phyloP scores from a whole-genome alignment of 2,888 invertebrate genomes.

The Lepas anatifera region DNA sequence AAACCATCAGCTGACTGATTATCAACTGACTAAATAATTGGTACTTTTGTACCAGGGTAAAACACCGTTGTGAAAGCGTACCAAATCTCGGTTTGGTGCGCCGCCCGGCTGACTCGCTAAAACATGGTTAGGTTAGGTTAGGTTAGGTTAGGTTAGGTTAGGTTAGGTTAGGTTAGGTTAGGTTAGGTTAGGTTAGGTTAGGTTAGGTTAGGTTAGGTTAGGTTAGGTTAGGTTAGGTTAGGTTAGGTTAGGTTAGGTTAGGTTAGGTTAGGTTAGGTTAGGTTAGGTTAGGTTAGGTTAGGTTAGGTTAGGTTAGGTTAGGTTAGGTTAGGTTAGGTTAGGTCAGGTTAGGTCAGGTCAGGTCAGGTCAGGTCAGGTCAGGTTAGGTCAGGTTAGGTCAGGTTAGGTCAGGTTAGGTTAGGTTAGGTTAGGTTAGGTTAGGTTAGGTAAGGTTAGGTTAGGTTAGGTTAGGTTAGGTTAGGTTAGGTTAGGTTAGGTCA shows the following conservation, averaged over 20 bases:
- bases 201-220: conserved; percentile 16
- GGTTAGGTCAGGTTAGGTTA: background rate
- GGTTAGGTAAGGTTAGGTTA: too few relatives aligned
- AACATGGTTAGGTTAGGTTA: background rate
- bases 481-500: background rate
- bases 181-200: conserved; percentile 17
- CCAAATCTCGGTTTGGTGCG: too few relatives aligned
- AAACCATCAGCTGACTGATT: too few relatives aligned
- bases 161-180: background rate
- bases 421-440: background rate
- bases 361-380: too few relatives aligned
- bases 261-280: conserved; percentile 1
- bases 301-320: conserved; percentile 7
- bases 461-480: too few relatives aligned
- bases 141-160: background rate
- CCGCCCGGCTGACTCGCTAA: too few relatives aligned
- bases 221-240: conserved; percentile 17
- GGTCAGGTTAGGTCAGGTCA: too few relatives aligned
- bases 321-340: too few relatives aligned
- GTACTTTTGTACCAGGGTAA: too few relatives aligned
- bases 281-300: conserved; percentile 1
- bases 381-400: background rate
- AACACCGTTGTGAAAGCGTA: too few relatives aligned
- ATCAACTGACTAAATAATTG: too few relatives aligned
- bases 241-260: conserved; percentile 17